A percentile compares a stretch with the other conserved stretches of the same genome.
These are phyloP conservation scores for Marmota flaviventris DNA, from an alignment of 2,113 vertebrate genomes.

Conservation along the genomic window DNA sequence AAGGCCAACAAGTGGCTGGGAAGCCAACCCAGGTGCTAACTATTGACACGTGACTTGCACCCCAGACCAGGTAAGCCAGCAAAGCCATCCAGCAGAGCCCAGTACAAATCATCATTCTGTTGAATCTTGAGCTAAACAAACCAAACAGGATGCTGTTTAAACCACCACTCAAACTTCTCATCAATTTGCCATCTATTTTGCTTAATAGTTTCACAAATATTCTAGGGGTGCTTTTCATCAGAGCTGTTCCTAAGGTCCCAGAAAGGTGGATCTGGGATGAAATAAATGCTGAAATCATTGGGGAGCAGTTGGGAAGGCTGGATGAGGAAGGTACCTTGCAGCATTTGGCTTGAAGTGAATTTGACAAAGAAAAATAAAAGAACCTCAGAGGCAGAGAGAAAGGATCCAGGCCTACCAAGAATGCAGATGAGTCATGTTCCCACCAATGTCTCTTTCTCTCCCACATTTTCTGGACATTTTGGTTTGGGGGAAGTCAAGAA, in stretches of 20 bases:
- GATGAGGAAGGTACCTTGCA: neutral
- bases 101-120: neutral
- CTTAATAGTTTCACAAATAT: neutral
- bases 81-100: neutral
- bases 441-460: neutral
- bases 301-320: neutral
- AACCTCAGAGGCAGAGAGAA: neutral
- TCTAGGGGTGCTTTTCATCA: neutral
- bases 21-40: neutral
- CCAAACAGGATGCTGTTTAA: neutral
- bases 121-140: neutral
- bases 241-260: neutral
- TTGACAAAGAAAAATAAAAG: slow-evolving; percentile 39
- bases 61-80: neutral
- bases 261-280: neutral
- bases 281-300: neutral
- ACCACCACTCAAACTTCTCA: neutral
- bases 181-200: neutral
- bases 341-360: neutral
- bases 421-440: neutral
- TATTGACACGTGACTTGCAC: neutral
- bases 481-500: neutral
- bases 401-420: neutral
- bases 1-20: neutral
- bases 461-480: neutral